A percentile compares a stretch with the other conserved stretches of the same genome.
phyloP scores from a whole-genome alignment of 2,888 invertebrate genomes.

The Sericinus montela region DNA sequence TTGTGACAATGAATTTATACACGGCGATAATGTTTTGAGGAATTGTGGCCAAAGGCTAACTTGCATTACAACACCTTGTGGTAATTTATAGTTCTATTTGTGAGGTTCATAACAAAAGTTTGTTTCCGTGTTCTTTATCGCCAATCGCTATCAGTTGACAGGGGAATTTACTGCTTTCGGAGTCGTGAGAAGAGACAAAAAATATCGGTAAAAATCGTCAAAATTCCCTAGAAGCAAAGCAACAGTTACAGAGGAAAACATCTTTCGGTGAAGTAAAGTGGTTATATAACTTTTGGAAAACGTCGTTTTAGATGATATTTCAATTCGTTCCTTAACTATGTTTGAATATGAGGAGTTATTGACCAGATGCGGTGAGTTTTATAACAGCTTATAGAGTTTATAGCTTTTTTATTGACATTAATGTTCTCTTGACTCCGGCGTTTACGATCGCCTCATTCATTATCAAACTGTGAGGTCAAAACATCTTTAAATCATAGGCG shows the following conservation, averaged over 20 bases:
- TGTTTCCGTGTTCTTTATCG: constrained; percentile 75
- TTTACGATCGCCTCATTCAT: constrained; percentile 75
- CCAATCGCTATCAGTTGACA: constrained; percentile 61
- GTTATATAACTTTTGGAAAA: not conserved
- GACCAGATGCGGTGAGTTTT: constrained; percentile 74
- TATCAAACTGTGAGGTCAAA: constrained; percentile 73
- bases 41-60: constrained; percentile 64
- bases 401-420: constrained; percentile 78
- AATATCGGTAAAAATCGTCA: constrained; percentile 9
- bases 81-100: constrained; percentile 72
- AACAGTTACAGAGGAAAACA: constrained; percentile 3
- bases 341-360: constrained; percentile 68
- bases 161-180: constrained; percentile 51
- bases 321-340: constrained; percentile 63
- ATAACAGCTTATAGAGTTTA: constrained; percentile 76
- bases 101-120: constrained; percentile 66
- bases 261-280: constrained; percentile 1
- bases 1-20: constrained; percentile 56
- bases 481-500: constrained; percentile 70
- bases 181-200: constrained; percentile 11
- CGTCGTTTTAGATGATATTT: constrained; percentile 22
- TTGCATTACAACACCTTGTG: constrained; percentile 66
- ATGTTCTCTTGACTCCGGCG: constrained; percentile 73
- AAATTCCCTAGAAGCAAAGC: constrained; percentile 11
- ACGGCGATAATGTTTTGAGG: constrained; percentile 62